Conservation (phyloP, 2,113 vertebrate genomes). For the Oxyruncus cristatus region DNA sequence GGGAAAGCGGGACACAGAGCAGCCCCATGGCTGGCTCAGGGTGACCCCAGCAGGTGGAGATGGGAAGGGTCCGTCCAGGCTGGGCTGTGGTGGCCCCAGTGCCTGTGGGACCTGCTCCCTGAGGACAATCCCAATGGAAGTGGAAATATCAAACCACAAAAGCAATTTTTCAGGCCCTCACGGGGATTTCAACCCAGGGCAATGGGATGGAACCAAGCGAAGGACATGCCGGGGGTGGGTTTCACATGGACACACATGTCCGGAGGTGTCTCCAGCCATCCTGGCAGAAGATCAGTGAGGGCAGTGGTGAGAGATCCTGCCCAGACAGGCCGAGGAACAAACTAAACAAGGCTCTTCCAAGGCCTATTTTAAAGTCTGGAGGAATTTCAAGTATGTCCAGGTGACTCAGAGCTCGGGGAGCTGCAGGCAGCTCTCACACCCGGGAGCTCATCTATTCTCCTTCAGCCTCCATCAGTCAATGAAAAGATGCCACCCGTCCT, state of each 20-base stretch:
- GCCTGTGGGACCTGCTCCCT: neutral
- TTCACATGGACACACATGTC: neutral
- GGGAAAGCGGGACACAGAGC: neutral
- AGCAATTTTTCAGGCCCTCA: neutral
- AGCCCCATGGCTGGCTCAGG: neutral
- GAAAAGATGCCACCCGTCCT: neutral
- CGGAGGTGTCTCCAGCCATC: neutral
- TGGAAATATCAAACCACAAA: neutral
- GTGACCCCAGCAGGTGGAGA: neutral
- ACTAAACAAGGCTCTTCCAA: neutral
- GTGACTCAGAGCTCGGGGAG: neutral
- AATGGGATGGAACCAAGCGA: neutral
- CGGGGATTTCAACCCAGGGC: neutral
- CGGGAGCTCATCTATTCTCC: neutral
- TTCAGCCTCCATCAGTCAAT: neutral
- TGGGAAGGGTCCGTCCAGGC: neutral
- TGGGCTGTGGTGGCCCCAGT: neutral
- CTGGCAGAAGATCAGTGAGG: neutral
- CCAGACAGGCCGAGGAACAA: neutral
- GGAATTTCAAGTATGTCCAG: neutral
- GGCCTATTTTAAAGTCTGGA: neutral
- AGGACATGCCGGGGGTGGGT: neutral
- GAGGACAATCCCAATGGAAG: accelerated
- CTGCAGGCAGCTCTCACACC: neutral
- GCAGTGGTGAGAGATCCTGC: neutral